Evolutionary conservation across 2,113 vertebrate species (phyloP).

Genomic region (Ciconia stormi): DNA sequence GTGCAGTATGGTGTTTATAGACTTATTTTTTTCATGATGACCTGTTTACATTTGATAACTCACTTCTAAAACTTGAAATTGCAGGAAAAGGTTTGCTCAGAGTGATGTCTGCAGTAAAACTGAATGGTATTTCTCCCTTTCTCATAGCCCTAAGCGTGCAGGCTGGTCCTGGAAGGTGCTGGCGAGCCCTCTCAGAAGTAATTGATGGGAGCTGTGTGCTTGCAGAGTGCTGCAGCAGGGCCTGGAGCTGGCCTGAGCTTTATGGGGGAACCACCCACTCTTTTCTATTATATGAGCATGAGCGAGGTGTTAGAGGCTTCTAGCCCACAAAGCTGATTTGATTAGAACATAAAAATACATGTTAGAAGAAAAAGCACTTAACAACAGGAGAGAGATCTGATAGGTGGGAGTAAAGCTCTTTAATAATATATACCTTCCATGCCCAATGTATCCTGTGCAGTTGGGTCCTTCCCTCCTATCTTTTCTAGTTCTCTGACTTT

Average conservation of each 20-base stretch:
- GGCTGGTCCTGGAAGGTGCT: neutral
- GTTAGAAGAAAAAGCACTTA: neutral
- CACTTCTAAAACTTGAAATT: neutral
- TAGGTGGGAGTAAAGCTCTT: neutral
- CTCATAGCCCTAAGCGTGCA: neutral
- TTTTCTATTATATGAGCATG: neutral
- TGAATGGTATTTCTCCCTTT: neutral
- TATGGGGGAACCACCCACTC: neutral
- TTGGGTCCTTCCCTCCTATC: neutral
- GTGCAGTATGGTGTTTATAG: neutral
- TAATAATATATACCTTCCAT: neutral
- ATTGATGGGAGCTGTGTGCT: neutral
- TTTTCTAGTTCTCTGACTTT: neutral
- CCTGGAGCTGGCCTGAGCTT: neutral
- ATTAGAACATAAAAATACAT: neutral
- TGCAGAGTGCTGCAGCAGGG: neutral
- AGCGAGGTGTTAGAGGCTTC: neutral
- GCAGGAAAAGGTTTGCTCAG: neutral
- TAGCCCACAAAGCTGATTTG: neutral
- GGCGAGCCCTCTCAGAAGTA: neutral
- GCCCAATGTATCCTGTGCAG: neutral
- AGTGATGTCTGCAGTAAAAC: neutral
- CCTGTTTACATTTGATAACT: neutral
- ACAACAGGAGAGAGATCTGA: neutral
- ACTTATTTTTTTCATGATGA: neutral